Conservation (phyloP, 2,797 vertebrate genomes). For the Nothura maculosa region DNA sequence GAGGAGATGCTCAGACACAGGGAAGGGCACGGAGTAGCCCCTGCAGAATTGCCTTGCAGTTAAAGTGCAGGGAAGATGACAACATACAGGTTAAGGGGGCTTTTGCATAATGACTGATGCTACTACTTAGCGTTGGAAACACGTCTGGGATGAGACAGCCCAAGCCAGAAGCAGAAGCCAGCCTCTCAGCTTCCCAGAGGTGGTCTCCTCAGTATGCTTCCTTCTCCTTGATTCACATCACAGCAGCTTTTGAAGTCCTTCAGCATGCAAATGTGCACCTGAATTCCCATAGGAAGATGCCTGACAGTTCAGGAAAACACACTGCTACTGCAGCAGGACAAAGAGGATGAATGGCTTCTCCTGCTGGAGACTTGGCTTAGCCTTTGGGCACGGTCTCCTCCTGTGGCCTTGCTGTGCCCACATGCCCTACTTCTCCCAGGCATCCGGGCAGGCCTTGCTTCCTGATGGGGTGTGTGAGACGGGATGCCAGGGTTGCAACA, state of each 20-base stretch:
- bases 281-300: not conserved
- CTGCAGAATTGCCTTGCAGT: fast-evolving
- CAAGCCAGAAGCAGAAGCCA: not conserved
- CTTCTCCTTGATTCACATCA: not conserved
- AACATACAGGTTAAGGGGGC: not conserved
- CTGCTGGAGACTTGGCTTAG: not conserved
- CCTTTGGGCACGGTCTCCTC: fast-evolving
- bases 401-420: fast-evolving
- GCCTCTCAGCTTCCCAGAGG: not conserved
- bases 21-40: not conserved
- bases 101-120: not conserved
- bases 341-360: not conserved
- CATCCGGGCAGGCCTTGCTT: not conserved
- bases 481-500: too few species aligned
- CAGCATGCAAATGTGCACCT: not conserved
- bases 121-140: not conserved
- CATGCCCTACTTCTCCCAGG: not conserved
- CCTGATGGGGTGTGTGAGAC: too few species aligned
- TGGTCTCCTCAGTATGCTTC: not conserved
- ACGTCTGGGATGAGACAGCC: not conserved
- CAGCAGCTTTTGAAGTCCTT: not conserved
- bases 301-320: fast-evolving
- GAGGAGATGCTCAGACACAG: not conserved
- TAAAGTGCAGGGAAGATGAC: not conserved
- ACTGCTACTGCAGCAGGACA: not conserved